Evolutionary conservation across 2,888 invertebrate genomes (phyloP).

Genomic region (Pseudeuparius sepicola): DNA sequence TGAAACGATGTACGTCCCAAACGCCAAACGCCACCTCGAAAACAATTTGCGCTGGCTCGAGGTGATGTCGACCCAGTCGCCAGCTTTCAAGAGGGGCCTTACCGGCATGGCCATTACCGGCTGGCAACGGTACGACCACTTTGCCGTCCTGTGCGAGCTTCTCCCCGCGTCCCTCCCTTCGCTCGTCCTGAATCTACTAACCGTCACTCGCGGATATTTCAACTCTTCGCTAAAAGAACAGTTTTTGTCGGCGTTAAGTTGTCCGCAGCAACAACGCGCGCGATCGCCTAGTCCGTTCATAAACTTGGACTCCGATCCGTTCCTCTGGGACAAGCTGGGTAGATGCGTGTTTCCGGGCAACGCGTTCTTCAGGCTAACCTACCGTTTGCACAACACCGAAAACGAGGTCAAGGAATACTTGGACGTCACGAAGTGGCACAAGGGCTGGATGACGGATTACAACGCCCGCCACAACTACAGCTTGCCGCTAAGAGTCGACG

Average conservation of each 20-base stretch:
- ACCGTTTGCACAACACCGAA: slow-evolving; percentile 38
- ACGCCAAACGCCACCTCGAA: slow-evolving; percentile 56
- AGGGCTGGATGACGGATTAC: slow-evolving; percentile 61
- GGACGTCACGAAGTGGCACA: slow-evolving; percentile 32
- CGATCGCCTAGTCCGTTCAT: slow-evolving; percentile 40
- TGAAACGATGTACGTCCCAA: slow-evolving; percentile 57
- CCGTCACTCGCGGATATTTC: slow-evolving; percentile 50
- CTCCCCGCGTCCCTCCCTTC: slow-evolving; percentile 55
- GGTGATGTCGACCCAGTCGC: slow-evolving; percentile 50
- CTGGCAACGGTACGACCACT: slow-evolving; percentile 56
- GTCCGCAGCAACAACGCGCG: slow-evolving; percentile 36
- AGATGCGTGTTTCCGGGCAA: slow-evolving; percentile 57
- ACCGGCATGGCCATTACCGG: slow-evolving; percentile 48
- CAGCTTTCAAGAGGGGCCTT: slow-evolving; percentile 43
- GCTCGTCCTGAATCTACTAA: slow-evolving; percentile 50
- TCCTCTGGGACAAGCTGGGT: slow-evolving; percentile 51
- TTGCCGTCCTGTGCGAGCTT: slow-evolving; percentile 59
- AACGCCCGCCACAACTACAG: slow-evolving; percentile 59
- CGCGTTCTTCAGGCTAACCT: slow-evolving; percentile 42
- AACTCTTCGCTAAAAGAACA: slow-evolving; percentile 42
- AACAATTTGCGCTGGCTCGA: slow-evolving; percentile 62
- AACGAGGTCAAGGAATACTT: slow-evolving; percentile 38
- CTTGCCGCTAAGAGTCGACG: slow-evolving; percentile 54
- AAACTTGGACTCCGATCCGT: slow-evolving; percentile 49
- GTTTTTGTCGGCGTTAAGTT: slow-evolving; percentile 44